Evolutionary conservation across 2,797 vertebrate species (phyloP), one percentile per base, ranked within the genome.

Genomic region (Spheniscus humboldti): DNA sequence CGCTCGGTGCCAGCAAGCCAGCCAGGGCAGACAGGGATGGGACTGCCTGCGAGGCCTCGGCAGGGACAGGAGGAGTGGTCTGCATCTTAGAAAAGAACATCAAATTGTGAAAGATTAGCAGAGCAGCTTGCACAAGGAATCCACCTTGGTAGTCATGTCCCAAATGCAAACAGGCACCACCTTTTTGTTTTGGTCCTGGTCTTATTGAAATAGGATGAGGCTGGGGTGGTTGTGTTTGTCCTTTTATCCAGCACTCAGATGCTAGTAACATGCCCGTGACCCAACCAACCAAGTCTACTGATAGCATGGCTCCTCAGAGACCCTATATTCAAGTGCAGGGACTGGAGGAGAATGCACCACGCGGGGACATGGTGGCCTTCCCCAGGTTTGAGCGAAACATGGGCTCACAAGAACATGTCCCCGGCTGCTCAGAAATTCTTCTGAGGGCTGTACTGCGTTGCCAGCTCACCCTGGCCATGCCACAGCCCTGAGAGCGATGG

Each of bases 251-350:
- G 50, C 28, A 22, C 30, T 50, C 16, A 3, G 1, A 5, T 59
- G 59, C 45, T 23, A 9, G 10, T 17, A 13, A 20, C 0, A 0
- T 33, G 62, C 10, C 62, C 4, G 0, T 2, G 47, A 5, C 39
- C 35, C 77, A 30, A 2, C 1, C 12, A 71, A 50, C 27, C n/a
- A 22, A 5, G 23, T 8, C 10, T 79, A 25, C 22, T 4, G 41
- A 0, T 6, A 35, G 33, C 0, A 7, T 6, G 24, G 41, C 75
- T 86, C 28, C 63, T 45, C 41, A 14, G 69, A 39, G 57, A 13
- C 6, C 41, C 35, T 31, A 8, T 0, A 1, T 9, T 16, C 13
- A 1, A 7, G 72, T 8, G 43, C 35, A 55, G 50, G 45, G 33
- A 9, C 53, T 43, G 47, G 15, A 71, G 35, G 4, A 39, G 8